These are phyloP conservation scores for Leucopsar rothschildi DNA, from an alignment of 2,113 vertebrate species.

Conservation along the genomic window DNA sequence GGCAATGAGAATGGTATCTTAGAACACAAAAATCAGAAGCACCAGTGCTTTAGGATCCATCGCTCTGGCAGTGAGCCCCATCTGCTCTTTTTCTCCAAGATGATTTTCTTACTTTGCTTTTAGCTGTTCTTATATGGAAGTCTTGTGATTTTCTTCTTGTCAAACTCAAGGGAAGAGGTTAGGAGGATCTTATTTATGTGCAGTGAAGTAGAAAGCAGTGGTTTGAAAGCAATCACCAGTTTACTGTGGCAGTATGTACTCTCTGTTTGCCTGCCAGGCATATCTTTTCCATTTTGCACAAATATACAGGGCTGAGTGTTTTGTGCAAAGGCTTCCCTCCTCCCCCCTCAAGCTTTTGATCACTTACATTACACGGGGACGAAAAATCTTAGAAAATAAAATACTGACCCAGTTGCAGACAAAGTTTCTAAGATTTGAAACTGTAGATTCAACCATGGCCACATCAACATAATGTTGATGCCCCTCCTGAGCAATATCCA, in stretches of 20 bases:
- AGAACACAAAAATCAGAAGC: background rate
- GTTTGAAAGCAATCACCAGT: slow-evolving; percentile 6
- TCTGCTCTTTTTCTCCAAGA: background rate
- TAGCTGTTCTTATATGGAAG: background rate
- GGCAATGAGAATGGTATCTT: background rate
- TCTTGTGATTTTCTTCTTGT: background rate
- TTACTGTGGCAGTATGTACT: background rate
- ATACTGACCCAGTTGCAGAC: background rate
- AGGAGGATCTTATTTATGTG: slow-evolving; percentile 20
- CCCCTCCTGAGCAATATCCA: background rate
- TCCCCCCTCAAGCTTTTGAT: background rate
- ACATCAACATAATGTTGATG: background rate
- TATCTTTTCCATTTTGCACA: background rate
- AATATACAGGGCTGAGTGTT: background rate
- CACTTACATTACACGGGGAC: background rate
- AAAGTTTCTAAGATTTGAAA: background rate
- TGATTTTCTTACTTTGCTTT: background rate
- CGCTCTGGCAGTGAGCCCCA: background rate
- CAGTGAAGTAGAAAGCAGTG: slow-evolving; percentile 12
- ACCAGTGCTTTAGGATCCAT: background rate
- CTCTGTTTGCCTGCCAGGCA: slow-evolving; percentile 7
- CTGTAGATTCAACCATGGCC: background rate
- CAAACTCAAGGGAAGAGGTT: background rate
- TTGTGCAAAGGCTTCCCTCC: background rate
- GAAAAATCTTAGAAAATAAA: background rate